Evolutionary conservation across 2,113 vertebrate genomes (phyloP), one percentile per base, ranked within the genome.

Genomic region (Pedetes capensis): DNA sequence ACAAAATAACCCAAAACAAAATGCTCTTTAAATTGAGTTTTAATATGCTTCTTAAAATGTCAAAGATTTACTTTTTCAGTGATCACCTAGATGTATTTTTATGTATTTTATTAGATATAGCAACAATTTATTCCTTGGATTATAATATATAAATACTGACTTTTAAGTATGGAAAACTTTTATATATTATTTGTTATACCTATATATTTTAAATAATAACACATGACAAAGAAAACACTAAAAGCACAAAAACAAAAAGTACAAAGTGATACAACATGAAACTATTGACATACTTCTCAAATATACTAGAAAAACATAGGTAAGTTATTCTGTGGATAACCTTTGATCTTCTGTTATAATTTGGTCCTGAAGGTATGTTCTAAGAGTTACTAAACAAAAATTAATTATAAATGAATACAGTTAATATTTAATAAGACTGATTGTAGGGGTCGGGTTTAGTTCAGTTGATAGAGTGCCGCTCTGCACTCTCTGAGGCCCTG

Each of bases 341-440:
- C 34, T 78, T 34, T 83, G 34, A 86, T 47, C 6, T 39, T 59
- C 5, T 85, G 71, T 69, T 93, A 64, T 69, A 91, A 87, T 69
- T 76, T 84, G 18, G 76, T 93, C 66, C 82, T 83, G 17, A 25
- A 94, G 6, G 61, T 44, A 96, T 29, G 22, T 9, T 34, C 34
- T 91, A 84, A 88, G 63, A 75, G 63, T 88, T 88, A 93, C 4
- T 32, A 85, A 91, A 88, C 0, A 47, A 87, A 84, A 95, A 88
- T 66, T 95, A 96, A 88, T 22, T 68, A 85, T 22, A 93, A 95
- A 87, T 59, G 25, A 94, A 81, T 89, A 61, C 92, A 81, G 14
- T 71, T 91, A 92, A 82, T 68, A 91, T 68, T 91, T 16, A 78
- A 23, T 81, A 90, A 95, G 25, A 91, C 2, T 78, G 47, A 87